phyloP scores from a whole-genome alignment of 2,888 invertebrate species.

The Campoplex nolae region DNA sequence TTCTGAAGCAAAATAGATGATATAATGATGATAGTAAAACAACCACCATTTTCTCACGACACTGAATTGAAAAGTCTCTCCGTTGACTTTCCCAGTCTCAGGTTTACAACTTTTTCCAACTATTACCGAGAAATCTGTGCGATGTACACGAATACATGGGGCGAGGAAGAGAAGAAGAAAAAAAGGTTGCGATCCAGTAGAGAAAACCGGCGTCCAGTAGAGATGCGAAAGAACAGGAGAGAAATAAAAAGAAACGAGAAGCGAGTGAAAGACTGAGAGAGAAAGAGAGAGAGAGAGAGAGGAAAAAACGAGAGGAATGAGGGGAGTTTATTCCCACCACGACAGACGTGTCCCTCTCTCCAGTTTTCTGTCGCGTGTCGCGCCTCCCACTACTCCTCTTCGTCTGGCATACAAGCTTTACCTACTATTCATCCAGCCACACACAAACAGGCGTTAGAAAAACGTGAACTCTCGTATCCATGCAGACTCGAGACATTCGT shows the following conservation, averaged over 20 bases:
- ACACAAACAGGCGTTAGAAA: slow-evolving; percentile 61
- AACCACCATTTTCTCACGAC: slow-evolving; percentile 29
- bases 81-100: slow-evolving; percentile 33
- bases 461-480: slow-evolving; percentile 59
- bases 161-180: background rate
- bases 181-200: slow-evolving; percentile 45
- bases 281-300: slow-evolving; percentile 21
- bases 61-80: slow-evolving; percentile 39
- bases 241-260: background rate
- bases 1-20: background rate
- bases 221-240: slow-evolving; percentile 20
- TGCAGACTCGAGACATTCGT: slow-evolving; percentile 42
- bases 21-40: background rate
- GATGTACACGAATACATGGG: slow-evolving; percentile 12
- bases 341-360: slow-evolving; percentile 72
- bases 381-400: slow-evolving; percentile 81
- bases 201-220: slow-evolving; percentile 48
- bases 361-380: slow-evolving; percentile 82
- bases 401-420: slow-evolving; percentile 69
- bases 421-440: slow-evolving; percentile 57
- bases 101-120: slow-evolving; percentile 36
- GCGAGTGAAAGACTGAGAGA: background rate
- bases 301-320: slow-evolving; percentile 64
- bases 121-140: slow-evolving; percentile 54
- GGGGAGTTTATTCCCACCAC: slow-evolving; percentile 66